Conservation (phyloP, 1,140 invertebrate genomes). For the Hydropsyche tenuis region DNA sequence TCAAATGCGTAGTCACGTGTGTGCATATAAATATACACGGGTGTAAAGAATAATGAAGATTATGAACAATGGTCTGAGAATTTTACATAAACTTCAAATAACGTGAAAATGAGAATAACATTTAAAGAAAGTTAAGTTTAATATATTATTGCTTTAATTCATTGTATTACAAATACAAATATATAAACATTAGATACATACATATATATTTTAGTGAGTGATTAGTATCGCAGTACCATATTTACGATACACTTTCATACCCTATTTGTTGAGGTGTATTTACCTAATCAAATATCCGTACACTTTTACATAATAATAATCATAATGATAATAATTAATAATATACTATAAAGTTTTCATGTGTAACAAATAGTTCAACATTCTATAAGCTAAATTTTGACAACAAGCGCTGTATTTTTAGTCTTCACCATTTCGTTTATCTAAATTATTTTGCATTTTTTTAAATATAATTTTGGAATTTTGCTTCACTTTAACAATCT, state of each 20-base stretch:
- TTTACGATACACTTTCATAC: conserved; percentile 46
- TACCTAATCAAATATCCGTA: conserved; percentile 49
- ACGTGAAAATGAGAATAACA: conserved; percentile 28
- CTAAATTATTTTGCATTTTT: conserved; percentile 48
- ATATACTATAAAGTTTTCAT: conserved; percentile 48
- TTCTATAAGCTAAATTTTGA: conserved; percentile 51
- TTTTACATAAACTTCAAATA: background rate
- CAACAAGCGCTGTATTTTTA: conserved; percentile 49
- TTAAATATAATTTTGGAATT: conserved; percentile 28
- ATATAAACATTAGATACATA: conserved; percentile 24
- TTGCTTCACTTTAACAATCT: conserved; percentile 38
- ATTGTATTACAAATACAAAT: conserved; percentile 40
- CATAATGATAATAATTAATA: conserved; percentile 42
- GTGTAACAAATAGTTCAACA: conserved; percentile 51
- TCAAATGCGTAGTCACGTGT: conserved; percentile 2
- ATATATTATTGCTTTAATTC: conserved; percentile 49
- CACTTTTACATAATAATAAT: conserved; percentile 36
- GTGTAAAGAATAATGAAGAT: background rate
- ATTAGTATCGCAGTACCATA: conserved; percentile 46
- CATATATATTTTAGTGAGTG: background rate
- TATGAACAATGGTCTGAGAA: background rate
- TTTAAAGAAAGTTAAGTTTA: conserved; percentile 31
- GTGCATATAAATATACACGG: background rate
- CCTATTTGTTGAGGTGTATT: conserved; percentile 31
- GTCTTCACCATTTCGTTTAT: conserved; percentile 49